phyloP scores from a whole-genome alignment of 1,140 invertebrate genomes.

The Cepaea nemoralis region DNA sequence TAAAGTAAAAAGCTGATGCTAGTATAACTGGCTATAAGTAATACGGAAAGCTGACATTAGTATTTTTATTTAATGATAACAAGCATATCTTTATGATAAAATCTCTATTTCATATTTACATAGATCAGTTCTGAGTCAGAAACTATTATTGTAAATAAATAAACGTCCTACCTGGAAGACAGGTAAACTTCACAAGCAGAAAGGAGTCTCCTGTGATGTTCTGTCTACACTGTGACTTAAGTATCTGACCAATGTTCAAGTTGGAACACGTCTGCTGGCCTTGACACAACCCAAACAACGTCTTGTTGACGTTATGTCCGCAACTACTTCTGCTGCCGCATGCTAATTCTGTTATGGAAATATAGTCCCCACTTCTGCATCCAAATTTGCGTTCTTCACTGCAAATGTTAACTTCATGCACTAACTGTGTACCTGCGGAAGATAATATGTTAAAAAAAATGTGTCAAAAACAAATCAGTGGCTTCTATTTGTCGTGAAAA shows the following conservation, averaged over 20 bases:
- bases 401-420: background rate
- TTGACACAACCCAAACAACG: background rate
- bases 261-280: background rate
- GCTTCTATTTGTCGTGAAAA: no score
- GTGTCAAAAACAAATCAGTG: no score
- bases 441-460: no score
- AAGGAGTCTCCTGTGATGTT: background rate
- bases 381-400: background rate
- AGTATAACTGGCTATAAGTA: no score
- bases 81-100: no score
- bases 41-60: no score
- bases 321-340: background rate
- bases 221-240: background rate
- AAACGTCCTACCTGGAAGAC: background rate
- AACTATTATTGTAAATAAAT: no score
- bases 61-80: no score
- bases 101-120: no score
- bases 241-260: background rate
- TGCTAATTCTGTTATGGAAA: background rate
- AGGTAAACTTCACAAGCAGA: background rate
- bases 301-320: background rate
- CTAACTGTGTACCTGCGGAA: background rate
- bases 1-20: no score
- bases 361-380: background rate
- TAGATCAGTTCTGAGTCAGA: no score